A percentile compares a stretch with the other conserved stretches of the same genome.
Conservation (phyloP, 2,888 invertebrate genomes). For the Tetheella fluctuosa region DNA sequence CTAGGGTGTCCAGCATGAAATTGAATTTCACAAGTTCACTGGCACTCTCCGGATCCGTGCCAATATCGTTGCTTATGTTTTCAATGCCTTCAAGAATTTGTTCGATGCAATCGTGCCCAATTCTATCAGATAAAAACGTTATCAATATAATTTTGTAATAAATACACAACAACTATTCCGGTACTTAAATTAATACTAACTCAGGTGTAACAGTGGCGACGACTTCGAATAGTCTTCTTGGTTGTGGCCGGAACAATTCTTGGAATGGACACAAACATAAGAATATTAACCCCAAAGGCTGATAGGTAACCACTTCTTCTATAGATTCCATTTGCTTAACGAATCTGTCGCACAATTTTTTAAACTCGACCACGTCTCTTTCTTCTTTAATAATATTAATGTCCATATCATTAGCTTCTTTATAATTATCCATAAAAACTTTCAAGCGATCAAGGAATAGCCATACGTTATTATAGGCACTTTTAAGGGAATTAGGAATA, state of each 20-base stretch:
- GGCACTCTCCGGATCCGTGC: conserved; percentile 87
- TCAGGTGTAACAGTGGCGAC: conserved; percentile 86
- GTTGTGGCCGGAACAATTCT: conserved; percentile 88
- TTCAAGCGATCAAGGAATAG: conserved; percentile 87
- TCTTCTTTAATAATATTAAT: conserved; percentile 86
- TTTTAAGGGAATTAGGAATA: conserved; percentile 83
- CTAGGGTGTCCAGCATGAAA: conserved; percentile 87
- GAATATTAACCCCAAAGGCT: conserved; percentile 89
- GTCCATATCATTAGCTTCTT: conserved; percentile 87
- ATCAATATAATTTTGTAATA: background rate
- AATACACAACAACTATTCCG: background rate
- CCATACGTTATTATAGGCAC: conserved; percentile 86
- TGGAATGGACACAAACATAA: conserved; percentile 89
- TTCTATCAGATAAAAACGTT: conserved; percentile 60
- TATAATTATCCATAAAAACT: conserved; percentile 86
- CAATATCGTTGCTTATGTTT: conserved; percentile 86
- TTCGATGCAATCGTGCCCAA: conserved; percentile 86
- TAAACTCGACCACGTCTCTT: conserved; percentile 86
- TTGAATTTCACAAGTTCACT: conserved; percentile 89
- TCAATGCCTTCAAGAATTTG: conserved; percentile 86
- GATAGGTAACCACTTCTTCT: conserved; percentile 86
- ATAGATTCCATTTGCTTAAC: conserved; percentile 88
- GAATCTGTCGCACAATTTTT: conserved; percentile 87
- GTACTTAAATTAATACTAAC: conserved; percentile 70
- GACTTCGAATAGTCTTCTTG: conserved; percentile 87